Conservation (phyloP, 2,797 vertebrate genomes). For the Apodemus agrarius region DNA sequence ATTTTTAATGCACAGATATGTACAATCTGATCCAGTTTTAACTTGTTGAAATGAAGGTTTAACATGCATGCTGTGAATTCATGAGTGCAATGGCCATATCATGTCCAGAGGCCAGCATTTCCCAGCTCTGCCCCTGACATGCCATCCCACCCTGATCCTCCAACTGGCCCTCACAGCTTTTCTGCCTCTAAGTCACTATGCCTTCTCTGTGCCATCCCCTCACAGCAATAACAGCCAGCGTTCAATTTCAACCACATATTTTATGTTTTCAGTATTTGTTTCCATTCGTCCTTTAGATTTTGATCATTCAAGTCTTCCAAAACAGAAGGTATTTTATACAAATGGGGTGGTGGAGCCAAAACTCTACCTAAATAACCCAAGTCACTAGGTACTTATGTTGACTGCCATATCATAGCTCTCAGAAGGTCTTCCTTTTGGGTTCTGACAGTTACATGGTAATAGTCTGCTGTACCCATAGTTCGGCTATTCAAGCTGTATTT, state of each 20-base stretch:
- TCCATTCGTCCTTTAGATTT: background rate
- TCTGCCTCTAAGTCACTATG: background rate
- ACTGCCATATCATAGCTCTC: background rate
- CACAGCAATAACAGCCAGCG: background rate
- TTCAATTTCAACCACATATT: background rate
- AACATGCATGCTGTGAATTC: background rate
- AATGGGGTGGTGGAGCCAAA: background rate
- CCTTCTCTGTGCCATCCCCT: background rate
- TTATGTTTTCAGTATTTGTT: background rate
- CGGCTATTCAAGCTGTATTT: background rate
- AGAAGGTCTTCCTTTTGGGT: background rate
- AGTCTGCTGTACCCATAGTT: background rate
- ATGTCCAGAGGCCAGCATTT: background rate
- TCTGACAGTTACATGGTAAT: background rate
- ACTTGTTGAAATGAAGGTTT: background rate
- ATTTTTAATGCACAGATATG: background rate
- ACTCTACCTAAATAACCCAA: background rate
- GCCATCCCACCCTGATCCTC: background rate
- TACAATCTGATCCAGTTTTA: background rate
- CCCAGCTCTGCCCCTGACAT: background rate
- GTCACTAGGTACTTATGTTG: background rate
- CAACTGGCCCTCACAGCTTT: background rate
- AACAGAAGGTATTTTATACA: background rate
- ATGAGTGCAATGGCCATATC: background rate
- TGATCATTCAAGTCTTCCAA: background rate